Evolutionary conservation across 2,113 vertebrate genomes (phyloP), one percentile per base, ranked within the genome.

Genomic region (Gadus chalcogrammus): DNA sequence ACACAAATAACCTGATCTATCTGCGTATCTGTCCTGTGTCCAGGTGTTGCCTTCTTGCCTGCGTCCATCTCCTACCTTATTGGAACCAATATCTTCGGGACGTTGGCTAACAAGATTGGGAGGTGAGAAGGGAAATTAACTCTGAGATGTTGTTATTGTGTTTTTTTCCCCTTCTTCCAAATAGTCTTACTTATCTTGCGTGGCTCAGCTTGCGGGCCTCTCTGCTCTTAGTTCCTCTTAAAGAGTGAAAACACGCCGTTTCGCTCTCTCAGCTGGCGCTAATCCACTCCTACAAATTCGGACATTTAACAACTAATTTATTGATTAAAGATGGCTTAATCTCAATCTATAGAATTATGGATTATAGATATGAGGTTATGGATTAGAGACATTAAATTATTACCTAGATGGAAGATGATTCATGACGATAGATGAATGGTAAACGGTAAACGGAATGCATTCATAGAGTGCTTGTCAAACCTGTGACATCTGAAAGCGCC

Each of bases 11-110:
- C 18, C 61, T 35, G 17, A 16, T 53, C 60, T 65, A 15, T 48
- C 61, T 11, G 18, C 65, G 53, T 68, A 7, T 28, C 42, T 20
- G 18, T 48, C 48, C 20, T 70, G 28, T 73, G 27, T 65, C 71
- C 74, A 99, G 97, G 97, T 70, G 55, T 99, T 5, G 96, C 96
- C 73, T 99, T 99, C 89, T 79, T 99, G 74, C 97, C 97, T 53
- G 97, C 97, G 0, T 98, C 96, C 74, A 86, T 99, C 91, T 99
- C 97, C 85, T 99, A 99, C 95, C 95, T 99, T 89, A 95, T 99
- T 86, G 96, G 95, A 91, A 99, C 97, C 52, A 95, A 98, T 94
- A 93, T 99, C 87, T 99, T 99, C 71, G 95, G 95, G 75, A 91
- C 93, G 24, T 88, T 99, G 63, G 97, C 97, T 0, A 94, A 97